A percentile compares a stretch with the other conserved stretches of the same genome.
These are phyloP conservation scores for Corynorhinus townsendii DNA, from an alignment of 2,113 vertebrate species.

Conservation along the genomic window DNA sequence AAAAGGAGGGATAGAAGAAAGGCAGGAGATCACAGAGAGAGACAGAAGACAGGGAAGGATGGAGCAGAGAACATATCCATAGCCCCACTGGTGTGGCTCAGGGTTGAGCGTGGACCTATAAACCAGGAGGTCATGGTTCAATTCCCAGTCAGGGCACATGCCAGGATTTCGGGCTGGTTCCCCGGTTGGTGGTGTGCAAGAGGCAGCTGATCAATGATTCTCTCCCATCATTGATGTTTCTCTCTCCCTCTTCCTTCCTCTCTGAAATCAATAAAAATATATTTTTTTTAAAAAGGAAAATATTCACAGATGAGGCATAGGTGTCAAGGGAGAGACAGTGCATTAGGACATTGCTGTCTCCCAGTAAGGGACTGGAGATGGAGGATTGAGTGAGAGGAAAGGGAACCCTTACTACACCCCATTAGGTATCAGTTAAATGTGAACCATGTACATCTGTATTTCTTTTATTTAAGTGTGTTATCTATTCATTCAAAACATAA, in stretches of 20 bases:
- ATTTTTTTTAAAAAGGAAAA: not conserved
- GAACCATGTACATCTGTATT: not conserved
- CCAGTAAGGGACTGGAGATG: not conserved
- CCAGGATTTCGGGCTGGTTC: too few relatives aligned
- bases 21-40: too few relatives aligned
- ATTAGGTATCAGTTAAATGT: not conserved
- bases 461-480: not conserved
- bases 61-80: not conserved
- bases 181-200: too few relatives aligned
- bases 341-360: not conserved
- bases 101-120: too few relatives aligned
- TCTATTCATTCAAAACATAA: not conserved
- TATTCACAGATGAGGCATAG: not conserved
- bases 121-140: too few relatives aligned
- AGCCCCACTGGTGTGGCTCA: not conserved
- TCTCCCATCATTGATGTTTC: too few relatives aligned
- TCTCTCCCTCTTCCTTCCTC: too few relatives aligned
- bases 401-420: not conserved
- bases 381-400: not conserved
- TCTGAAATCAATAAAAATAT: too few relatives aligned
- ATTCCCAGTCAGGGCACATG: too few relatives aligned
- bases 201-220: too few relatives aligned
- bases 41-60: not conserved
- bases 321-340: not conserved
- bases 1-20: too few relatives aligned